Evolutionary conservation across 2,113 vertebrate species (phyloP).

Genomic region (Charadrius vociferus): DNA sequence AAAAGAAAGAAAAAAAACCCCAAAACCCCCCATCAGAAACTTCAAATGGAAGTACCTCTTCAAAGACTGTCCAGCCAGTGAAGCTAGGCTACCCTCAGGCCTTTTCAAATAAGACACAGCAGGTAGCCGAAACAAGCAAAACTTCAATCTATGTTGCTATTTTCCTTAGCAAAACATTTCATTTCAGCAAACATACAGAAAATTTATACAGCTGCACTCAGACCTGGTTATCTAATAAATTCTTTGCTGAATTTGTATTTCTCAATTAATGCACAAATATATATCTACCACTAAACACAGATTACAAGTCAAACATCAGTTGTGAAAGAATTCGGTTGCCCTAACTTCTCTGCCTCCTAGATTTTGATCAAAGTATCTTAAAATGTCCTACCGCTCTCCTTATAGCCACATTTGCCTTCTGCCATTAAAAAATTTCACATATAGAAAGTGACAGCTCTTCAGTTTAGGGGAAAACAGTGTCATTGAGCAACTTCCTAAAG

Average conservation of each 20-base stretch:
- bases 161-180: neutral
- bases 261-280: neutral
- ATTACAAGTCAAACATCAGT: neutral
- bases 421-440: neutral
- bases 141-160: neutral
- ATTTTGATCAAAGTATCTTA: neutral
- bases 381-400: neutral
- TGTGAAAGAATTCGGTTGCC: neutral
- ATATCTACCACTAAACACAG: neutral
- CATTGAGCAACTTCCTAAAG: neutral
- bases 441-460: neutral
- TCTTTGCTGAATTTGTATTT: neutral
- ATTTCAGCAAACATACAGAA: neutral
- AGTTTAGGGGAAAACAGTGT: neutral
- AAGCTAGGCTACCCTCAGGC: neutral
- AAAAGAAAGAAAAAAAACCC: neutral
- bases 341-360: neutral
- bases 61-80: neutral
- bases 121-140: neutral
- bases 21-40: neutral
- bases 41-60: neutral
- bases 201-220: neutral
- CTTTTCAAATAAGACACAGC: neutral
- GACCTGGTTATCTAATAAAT: neutral
- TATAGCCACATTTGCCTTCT: neutral